Base-by-base conservation (phyloP, 2,797 vertebrate genomes). In the Anolis apletophallus region DNA sequence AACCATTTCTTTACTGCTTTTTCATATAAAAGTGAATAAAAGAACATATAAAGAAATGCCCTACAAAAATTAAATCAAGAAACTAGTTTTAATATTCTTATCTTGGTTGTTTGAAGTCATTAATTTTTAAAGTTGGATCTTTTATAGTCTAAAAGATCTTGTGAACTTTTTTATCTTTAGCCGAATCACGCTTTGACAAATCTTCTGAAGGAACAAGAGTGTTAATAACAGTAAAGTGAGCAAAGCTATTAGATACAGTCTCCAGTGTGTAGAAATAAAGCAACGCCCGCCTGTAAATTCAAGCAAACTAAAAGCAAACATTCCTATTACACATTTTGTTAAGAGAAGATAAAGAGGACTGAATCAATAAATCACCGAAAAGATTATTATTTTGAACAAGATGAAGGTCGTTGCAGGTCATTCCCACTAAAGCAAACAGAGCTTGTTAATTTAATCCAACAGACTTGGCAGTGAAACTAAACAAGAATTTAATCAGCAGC, bases 331-430 rank as follows among this genome's bases (percentile, higher is more conserved):
- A 92, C 86, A 87, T 94, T 92, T 93, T 90, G 95, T 95, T 94
- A 94, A 93, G 88, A 93, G 91, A 95, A 91, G 91, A 95, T 95
- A 95, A 96, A 95, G 91, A 94, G 79, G 54, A 73, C 40, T 80
- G 88, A 95, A 96, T 96, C 97, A 96, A 96, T 96, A 96, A 96
- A 96, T 96, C 95, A 94, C 92, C 94, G 94, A 94, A 96, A 94
- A 96, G 92, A 96, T 97, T 95, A 96, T 96, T 96, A 96, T 96
- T 97, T 95, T 94, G 89, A 95, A 95, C 95, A 96, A 96, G 92
- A 83, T 96, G 94, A 95, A 97, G 95, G 94, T 95, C 91, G 90
- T 87, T 81, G 85, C 93, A 92, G 95, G 94, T 96, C 94, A 96
- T 94, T 94, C 85, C 84, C 91, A 90, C 92, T 93, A 95, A 96